These are phyloP conservation scores for Cephus pulcher DNA, from an alignment of 2,888 invertebrate species.

Conservation along the genomic window DNA sequence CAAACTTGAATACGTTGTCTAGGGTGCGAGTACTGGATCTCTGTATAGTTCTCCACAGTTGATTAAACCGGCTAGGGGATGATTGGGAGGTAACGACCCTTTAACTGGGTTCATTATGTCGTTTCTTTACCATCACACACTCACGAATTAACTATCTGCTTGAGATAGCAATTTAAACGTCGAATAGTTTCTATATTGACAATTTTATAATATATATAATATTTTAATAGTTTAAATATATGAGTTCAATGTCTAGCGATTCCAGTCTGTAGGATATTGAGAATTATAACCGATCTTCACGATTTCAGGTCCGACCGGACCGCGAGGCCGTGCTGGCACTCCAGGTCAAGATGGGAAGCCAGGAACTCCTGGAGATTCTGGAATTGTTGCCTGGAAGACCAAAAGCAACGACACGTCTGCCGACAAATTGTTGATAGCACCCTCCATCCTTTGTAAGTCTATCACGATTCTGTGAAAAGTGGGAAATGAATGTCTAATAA, in stretches of 20 bases:
- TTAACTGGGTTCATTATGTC: conserved; percentile 33
- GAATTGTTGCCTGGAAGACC: conserved; percentile 81
- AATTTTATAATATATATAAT: too few species aligned
- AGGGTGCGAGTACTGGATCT: conserved; percentile 32
- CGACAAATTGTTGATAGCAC: conserved; percentile 83
- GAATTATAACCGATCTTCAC: conserved; percentile 26
- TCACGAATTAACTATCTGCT: neutral
- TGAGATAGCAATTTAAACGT: too few species aligned
- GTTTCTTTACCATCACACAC: conserved; percentile 25
- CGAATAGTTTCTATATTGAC: too few species aligned
- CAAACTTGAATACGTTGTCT: conserved; percentile 3
- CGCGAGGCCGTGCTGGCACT: conserved; percentile 75
- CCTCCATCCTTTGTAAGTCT: conserved; percentile 80
- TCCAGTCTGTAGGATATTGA: conserved; percentile 44
- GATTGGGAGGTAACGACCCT: conserved; percentile 39
- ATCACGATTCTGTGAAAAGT: too few species aligned
- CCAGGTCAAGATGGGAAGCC: conserved; percentile 73
- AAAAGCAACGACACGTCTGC: conserved; percentile 71
- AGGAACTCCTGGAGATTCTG: conserved; percentile 83
- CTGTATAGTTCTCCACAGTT: conserved; percentile 40
- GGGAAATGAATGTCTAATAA: too few species aligned
- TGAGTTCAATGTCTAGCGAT: neutral
- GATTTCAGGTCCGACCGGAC: conserved; percentile 72
- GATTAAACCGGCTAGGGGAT: conserved; percentile 36
- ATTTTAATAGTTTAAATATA: too few species aligned